Conservation (phyloP, 64 coral and sea anemone genomes). For the Catalaphyllia jardinei region DNA sequence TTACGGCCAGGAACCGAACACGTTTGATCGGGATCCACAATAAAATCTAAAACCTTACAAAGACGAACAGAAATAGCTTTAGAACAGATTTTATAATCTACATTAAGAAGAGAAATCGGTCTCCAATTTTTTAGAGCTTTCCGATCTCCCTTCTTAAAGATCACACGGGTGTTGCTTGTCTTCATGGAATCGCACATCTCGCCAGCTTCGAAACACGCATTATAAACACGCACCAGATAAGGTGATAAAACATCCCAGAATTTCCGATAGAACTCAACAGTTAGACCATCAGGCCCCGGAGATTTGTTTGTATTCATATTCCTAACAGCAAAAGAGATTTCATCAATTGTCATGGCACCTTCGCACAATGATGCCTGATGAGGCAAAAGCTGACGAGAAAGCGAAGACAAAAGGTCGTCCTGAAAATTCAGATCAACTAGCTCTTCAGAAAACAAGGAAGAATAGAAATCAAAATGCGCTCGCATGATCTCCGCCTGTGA, state of each 20-base stretch:
- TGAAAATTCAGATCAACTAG: background rate
- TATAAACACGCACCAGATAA: background rate
- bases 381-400: background rate
- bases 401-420: background rate
- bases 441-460: background rate
- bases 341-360: background rate
- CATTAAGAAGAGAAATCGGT: background rate
- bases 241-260: slow-evolving; percentile 18
- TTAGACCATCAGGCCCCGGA: slow-evolving; percentile 27
- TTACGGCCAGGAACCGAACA: background rate
- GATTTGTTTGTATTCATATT: background rate
- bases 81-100: slow-evolving; percentile 1
- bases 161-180: background rate
- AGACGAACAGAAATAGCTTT: background rate
- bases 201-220: background rate
- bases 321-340: background rate
- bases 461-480: background rate
- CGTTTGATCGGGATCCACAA: background rate
- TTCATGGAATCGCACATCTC: background rate
- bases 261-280: slow-evolving; percentile 28
- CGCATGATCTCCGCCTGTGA: background rate
- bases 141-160: background rate
- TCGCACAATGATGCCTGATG: background rate
- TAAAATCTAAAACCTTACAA: background rate
- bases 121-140: background rate